Evolutionary conservation across 37 sponge, comb jelly and placozoan genomes (phyloP).

Genomic region (Bolinopsis microptera): DNA sequence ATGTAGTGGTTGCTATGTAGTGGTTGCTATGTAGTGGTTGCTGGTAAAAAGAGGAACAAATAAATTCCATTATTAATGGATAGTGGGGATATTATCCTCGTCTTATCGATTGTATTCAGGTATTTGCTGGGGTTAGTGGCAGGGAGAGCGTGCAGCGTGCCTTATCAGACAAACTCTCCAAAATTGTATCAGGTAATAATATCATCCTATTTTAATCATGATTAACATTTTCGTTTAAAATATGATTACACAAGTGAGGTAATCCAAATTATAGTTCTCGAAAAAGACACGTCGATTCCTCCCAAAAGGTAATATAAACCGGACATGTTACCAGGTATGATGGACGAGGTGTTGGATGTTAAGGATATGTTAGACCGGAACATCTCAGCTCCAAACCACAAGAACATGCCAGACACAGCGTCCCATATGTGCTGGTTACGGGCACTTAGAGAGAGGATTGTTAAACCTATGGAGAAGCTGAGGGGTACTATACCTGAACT

Average conservation of each 20-base stretch:
- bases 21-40: no score
- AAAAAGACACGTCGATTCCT: no score
- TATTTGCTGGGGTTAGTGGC: conserved; percentile 72
- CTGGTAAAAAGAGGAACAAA: no score
- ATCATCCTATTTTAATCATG: background rate
- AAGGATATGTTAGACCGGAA: conserved; percentile 65
- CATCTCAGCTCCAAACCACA: conserved; percentile 66
- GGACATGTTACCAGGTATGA: conserved; percentile 63
- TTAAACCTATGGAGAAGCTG: conserved; percentile 69
- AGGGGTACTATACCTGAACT: conserved; percentile 70
- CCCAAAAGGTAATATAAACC: no score
- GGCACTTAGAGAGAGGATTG: conserved; percentile 70
- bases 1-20: no score
- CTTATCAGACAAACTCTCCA: conserved; percentile 35
- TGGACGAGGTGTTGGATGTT: conserved; percentile 66
- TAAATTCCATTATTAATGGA: no score
- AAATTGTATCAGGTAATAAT: conserved; percentile 16
- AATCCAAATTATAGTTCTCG: no score
- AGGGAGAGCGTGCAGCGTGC: conserved; percentile 77
- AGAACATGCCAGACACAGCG: conserved; percentile 74
- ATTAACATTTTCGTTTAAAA: background rate
- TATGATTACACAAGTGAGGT: background rate
- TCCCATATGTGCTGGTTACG: conserved; percentile 77
- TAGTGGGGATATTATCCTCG: no score
- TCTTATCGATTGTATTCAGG: no score